Base-by-base conservation (phyloP, 2,888 invertebrate genomes). In the Orthosia gothica region DNA sequence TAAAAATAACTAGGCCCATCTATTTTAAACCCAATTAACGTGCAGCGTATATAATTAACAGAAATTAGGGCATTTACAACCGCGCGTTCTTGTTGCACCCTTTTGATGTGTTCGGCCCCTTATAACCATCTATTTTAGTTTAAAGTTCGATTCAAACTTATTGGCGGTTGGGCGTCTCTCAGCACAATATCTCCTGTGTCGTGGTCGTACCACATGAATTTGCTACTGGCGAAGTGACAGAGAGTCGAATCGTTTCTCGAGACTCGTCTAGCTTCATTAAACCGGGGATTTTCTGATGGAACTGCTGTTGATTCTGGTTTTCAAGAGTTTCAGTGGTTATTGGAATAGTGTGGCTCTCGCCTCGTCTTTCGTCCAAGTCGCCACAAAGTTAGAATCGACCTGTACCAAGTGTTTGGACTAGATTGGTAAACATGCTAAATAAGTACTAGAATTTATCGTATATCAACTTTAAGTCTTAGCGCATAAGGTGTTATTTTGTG, bases 11-110 rank as follows among this genome's bases (percentile, higher is more conserved):
- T 61, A 23, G 20, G 40, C 5, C 57, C 58, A 66, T 73, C 80
- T 86, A 84, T 84, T 86, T 84, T 70, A 68, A 80, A 40, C 49
- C 74, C 67, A 83, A 83, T 83, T 85, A 84, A 71, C 64, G 40
- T 66, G 12, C 20, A 55, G 20, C 54, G n/a, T 26, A 74, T 40
- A 76, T 85, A 76, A 85, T 86, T 82, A 85, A 69, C 45, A 26
- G 63, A 62, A 86, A 86, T 82, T 85, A 72, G 87, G 82, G 72
- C 82, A 78, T 78, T 74, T 52, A 50, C 62, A 76, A 73, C 69
- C 69, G 50, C 70, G 26, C 52, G 67, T 72, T 70, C 23, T 47
- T 20, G 18, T 49, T 69, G 26, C 73, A 79, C 69, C 70, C 79
- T 75, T 79, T 82, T 87, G 84, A 87, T 80, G 79, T 83, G 74